Percentiles rank a stretch among this genome's conserved stretches.
These are phyloP conservation scores for Bolinopsis microptera DNA, from an alignment of 37 sponge, comb jelly and placozoan genomes.

Conservation along the genomic window DNA sequence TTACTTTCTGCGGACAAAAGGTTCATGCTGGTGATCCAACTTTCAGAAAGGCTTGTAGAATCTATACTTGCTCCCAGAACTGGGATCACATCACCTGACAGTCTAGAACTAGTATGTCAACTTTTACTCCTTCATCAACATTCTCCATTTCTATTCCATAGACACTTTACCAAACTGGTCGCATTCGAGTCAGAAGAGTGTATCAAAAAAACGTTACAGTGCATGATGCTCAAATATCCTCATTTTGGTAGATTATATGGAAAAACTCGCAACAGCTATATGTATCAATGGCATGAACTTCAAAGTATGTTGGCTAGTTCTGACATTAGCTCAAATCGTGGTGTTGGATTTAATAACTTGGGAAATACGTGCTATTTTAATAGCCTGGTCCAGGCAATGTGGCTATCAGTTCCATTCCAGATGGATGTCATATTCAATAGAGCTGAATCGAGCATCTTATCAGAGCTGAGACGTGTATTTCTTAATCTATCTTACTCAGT, in stretches of 20 bases:
- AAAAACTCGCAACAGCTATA: background rate
- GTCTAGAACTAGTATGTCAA: background rate
- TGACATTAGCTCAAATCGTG: background rate
- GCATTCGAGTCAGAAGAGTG: background rate
- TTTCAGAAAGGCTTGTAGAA: conserved; percentile 7
- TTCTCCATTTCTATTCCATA: conserved; percentile 30
- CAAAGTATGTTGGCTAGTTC: background rate
- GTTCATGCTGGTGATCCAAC: conserved; percentile 18
- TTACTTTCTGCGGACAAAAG: background rate
- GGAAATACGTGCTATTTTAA: conserved; percentile 64
- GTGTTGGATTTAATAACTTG: conserved; percentile 41
- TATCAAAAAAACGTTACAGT: background rate
- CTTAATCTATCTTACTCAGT: conserved; percentile 46
- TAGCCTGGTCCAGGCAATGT: conserved; percentile 45
- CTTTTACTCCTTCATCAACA: conserved; percentile 47
- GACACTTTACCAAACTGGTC: conserved; percentile 21
- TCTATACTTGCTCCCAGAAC: background rate
- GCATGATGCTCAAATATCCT: conserved; percentile 10
- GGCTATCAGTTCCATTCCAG: conserved; percentile 54
- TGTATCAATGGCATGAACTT: background rate
- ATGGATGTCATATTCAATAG: conserved; percentile 21
- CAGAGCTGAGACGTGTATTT: conserved; percentile 43
- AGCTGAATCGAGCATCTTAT: conserved; percentile 22
- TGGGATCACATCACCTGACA: background rate
- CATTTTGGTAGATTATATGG: conserved; percentile 49